Conservation (phyloP, 2,888 invertebrate genomes). For the Watsonalla cultraria region DNA sequence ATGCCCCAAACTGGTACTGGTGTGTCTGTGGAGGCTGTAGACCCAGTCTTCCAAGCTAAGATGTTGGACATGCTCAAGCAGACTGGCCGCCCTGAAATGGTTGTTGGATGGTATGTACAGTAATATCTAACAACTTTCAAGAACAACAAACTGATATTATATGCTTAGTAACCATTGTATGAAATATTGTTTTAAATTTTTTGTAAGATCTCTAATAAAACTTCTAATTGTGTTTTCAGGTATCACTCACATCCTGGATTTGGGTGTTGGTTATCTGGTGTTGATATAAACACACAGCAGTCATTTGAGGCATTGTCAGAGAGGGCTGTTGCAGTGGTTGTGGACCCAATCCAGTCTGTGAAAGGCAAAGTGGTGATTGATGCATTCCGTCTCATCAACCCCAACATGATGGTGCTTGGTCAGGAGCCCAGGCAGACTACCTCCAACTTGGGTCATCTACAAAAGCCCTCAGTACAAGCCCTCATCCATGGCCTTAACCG, state of each 20-base stretch:
- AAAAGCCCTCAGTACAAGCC: slow-evolving; percentile 99
- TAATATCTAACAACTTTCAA: neutral
- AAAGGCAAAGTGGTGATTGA: slow-evolving; percentile 99
- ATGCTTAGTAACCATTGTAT: no score
- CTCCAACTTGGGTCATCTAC: slow-evolving; percentile 98
- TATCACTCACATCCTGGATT: slow-evolving; percentile 99
- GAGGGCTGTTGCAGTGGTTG: slow-evolving; percentile 98
- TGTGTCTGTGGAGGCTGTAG: slow-evolving; percentile 99
- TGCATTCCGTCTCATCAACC: slow-evolving; percentile 99
- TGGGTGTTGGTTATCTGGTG: slow-evolving; percentile 99
- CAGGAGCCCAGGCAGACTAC: slow-evolving; percentile 99
- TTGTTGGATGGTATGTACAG: slow-evolving; percentile 88
- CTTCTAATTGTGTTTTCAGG: slow-evolving; percentile 50
- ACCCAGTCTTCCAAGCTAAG: slow-evolving; percentile 99
- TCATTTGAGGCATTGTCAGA: slow-evolving; percentile 99
- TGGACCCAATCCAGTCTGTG: slow-evolving; percentile 99
- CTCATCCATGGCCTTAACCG: slow-evolving; percentile 98
- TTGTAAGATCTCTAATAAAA: neutral
- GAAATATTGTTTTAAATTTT: no score
- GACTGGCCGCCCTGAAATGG: slow-evolving; percentile 99
- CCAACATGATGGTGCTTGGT: slow-evolving; percentile 99
- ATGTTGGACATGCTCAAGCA: slow-evolving; percentile 99
- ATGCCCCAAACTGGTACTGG: slow-evolving; percentile 99
- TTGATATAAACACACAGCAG: slow-evolving; percentile 99
- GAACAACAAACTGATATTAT: no score